A percentile compares a stretch with the other conserved stretches of the same genome.
phyloP scores from a whole-genome alignment of 2,113 vertebrate species.

The Pavo muticus region DNA sequence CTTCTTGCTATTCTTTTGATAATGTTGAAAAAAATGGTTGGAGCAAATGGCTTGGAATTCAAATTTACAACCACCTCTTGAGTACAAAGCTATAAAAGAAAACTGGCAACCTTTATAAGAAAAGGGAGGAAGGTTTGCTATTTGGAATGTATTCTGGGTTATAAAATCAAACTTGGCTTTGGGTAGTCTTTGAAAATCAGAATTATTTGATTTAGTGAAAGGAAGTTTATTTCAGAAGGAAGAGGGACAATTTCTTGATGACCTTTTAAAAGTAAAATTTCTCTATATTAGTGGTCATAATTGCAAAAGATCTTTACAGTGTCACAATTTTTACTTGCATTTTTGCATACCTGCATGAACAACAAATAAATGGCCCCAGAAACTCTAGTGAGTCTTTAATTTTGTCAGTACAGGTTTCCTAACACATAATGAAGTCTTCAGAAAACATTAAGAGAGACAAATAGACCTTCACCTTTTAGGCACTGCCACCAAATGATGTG shows the following conservation, averaged over 20 bases:
- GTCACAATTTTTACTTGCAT: neutral
- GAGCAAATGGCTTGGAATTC: slow-evolving; percentile 81
- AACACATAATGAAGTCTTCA: neutral
- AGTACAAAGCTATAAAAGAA: slow-evolving; percentile 21
- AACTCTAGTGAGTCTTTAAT: neutral
- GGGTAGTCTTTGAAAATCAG: neutral
- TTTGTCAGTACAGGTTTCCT: neutral
- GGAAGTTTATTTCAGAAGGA: neutral
- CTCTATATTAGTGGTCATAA: neutral
- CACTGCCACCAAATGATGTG: neutral
- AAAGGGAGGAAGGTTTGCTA: neutral
- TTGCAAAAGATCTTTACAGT: neutral
- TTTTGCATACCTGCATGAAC: neutral
- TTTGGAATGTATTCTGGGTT: neutral
- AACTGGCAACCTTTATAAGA: neutral
- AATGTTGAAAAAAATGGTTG: neutral
- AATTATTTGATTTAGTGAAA: neutral
- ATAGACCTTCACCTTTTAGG: neutral
- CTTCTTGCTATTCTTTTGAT: slow-evolving; percentile 63
- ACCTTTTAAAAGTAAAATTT: neutral
- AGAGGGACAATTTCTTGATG: neutral
- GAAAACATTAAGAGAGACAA: neutral
- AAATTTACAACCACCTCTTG: slow-evolving; percentile 28
- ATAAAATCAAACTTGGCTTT: neutral
- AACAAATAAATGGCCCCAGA: neutral